Conservation (phyloP, 1,140 invertebrate genomes). For the Camponotus floridanus region DNA sequence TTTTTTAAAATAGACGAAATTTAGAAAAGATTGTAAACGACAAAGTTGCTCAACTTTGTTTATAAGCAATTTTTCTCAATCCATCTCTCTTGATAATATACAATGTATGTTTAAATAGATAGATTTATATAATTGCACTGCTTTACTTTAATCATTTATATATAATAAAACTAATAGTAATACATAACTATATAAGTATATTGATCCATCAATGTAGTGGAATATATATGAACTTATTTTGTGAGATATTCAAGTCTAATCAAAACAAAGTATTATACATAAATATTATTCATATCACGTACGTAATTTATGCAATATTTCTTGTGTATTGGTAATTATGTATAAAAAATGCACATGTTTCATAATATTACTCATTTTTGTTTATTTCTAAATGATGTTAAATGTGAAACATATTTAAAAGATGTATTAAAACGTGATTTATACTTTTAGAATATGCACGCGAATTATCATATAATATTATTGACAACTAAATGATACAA, state of each 20-base stretch:
- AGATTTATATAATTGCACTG: constrained; percentile 15
- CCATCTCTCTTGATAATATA: constrained; percentile 1
- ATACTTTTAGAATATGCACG: neutral
- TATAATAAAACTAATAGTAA: constrained; percentile 26
- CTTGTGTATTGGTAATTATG: constrained; percentile 23
- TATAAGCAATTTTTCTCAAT: constrained; percentile 22
- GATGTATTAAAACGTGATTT: neutral
- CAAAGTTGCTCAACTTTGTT: constrained; percentile 1
- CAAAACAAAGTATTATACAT: constrained; percentile 31
- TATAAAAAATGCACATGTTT: constrained; percentile 43
- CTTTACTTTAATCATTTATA: constrained; percentile 26
- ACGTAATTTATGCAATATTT: constrained; percentile 13
- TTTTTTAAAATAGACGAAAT: constrained; percentile 10
- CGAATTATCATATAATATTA: constrained; percentile 8
- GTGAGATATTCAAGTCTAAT: constrained; percentile 42
- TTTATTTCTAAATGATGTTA: neutral
- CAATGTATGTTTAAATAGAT: neutral
- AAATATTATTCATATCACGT: constrained; percentile 40
- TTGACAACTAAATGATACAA: constrained; percentile 24
- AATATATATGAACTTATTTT: constrained; percentile 32
- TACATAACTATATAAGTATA: constrained; percentile 12
- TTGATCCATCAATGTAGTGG: neutral
- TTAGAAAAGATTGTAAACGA: constrained; percentile 21
- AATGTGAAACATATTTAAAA: neutral
- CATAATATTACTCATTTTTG: constrained; percentile 14